Evolutionary conservation across 2,888 invertebrate genomes (phyloP).

Genomic region (Ormyrus labotus): DNA sequence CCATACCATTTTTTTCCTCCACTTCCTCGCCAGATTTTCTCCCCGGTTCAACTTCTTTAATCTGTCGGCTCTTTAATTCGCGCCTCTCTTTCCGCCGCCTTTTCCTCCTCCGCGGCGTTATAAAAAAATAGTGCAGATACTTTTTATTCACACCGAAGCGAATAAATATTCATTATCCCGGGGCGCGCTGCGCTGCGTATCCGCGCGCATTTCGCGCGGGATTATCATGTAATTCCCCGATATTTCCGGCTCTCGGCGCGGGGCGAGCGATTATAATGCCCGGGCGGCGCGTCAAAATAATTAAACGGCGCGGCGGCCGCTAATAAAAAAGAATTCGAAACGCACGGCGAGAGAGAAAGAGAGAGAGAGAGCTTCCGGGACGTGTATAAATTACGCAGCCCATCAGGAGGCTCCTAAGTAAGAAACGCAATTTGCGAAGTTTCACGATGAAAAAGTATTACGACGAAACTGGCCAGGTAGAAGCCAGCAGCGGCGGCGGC

Average conservation of each 20-base stretch:
- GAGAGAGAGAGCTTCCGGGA: constrained; percentile 22
- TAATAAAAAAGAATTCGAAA: constrained; percentile 16
- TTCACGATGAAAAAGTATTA: constrained; percentile 56
- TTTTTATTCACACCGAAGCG: constrained; percentile 13
- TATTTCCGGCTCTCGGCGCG: neutral
- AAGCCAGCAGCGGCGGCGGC: neutral
- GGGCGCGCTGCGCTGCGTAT: neutral
- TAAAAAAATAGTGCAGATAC: no score
- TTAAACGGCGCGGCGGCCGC: constrained; percentile 11
- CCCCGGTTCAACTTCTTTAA: no score
- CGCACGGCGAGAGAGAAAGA: neutral
- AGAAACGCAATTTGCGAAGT: constrained; percentile 56
- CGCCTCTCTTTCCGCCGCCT: no score
- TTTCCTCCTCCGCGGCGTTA: no score
- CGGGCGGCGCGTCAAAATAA: constrained; percentile 34
- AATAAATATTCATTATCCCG: constrained; percentile 49
- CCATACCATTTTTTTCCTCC: no score
- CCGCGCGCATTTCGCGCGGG: constrained; percentile 17
- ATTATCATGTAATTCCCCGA: constrained; percentile 45
- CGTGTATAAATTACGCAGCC: constrained; percentile 52
- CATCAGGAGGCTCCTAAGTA: constrained; percentile 50
- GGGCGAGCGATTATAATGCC: constrained; percentile 21
- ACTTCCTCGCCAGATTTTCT: no score
- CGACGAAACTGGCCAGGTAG: constrained; percentile 42
- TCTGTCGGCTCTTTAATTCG: no score